These are phyloP conservation scores for Myopa tessellatipennis DNA, from an alignment of 2,888 invertebrate species.

Conservation along the genomic window DNA sequence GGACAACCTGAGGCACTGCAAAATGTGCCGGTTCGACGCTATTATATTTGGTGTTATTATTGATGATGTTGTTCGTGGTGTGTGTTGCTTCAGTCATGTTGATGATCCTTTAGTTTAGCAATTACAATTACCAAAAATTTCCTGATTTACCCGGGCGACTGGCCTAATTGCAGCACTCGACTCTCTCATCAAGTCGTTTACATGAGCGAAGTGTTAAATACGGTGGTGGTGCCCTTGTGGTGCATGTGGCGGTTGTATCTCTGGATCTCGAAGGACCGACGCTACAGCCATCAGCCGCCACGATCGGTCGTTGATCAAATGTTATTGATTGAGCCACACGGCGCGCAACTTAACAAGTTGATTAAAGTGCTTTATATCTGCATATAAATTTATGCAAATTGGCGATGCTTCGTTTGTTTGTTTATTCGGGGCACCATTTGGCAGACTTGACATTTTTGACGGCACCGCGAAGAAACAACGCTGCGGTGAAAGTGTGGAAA, in stretches of 20 bases:
- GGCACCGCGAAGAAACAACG: too few relatives aligned
- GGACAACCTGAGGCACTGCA: constrained; percentile 47
- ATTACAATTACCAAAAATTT: constrained; percentile 39
- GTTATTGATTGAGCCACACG: constrained; percentile 47
- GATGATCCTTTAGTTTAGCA: constrained; percentile 19
- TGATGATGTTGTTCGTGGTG: constrained; percentile 35
- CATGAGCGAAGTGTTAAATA: constrained; percentile 46
- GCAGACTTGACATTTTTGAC: constrained; percentile 26
- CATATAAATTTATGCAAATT: constrained; percentile 35
- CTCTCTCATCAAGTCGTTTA: constrained; percentile 40
- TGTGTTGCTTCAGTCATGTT: neutral
- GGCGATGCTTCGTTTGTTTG: constrained; percentile 9
- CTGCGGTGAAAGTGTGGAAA: constrained; percentile 9
- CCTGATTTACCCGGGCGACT: constrained; percentile 25
- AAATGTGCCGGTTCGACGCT: constrained; percentile 40
- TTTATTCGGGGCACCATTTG: constrained; percentile 24
- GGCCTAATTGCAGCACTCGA: constrained; percentile 22
- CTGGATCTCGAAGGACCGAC: neutral
- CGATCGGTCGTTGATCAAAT: constrained; percentile 41
- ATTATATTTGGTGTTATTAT: constrained; percentile 38
- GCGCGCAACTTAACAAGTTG: constrained; percentile 47
- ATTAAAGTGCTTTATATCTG: constrained; percentile 43
- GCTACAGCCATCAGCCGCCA: neutral
- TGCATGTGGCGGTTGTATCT: too few relatives aligned
- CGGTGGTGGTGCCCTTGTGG: neutral